Conservation (phyloP, 2,113 vertebrate species). For the Carlito syrichta region DNA sequence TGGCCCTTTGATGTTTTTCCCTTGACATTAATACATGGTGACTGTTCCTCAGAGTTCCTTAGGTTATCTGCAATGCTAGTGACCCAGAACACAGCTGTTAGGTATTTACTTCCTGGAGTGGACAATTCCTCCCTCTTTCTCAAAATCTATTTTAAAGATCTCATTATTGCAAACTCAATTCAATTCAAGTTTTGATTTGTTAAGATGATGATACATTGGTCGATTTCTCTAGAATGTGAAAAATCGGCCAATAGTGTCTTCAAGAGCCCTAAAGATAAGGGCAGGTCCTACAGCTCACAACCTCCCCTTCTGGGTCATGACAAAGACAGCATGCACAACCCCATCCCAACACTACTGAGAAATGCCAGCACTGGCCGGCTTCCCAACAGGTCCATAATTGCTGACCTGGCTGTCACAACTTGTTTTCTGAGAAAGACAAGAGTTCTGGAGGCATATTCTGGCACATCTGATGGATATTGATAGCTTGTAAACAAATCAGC, state of each 20-base stretch:
- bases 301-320: neutral
- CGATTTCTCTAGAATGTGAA: neutral
- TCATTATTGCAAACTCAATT: conserved; percentile 21
- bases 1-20: neutral
- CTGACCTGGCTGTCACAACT: conserved; percentile 43
- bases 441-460: conserved; percentile 30
- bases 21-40: neutral
- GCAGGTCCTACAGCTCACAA: neutral
- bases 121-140: neutral
- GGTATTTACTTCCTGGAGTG: neutral
- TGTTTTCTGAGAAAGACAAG: conserved; percentile 45
- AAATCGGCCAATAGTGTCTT: neutral
- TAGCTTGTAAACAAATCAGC: conserved; percentile 55
- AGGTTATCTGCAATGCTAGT: neutral
- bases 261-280: neutral
- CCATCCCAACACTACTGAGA: neutral
- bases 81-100: neutral
- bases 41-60: neutral
- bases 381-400: conserved; percentile 6
- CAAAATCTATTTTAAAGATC: conserved; percentile 32
- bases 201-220: neutral
- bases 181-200: neutral
- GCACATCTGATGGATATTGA: conserved; percentile 37
- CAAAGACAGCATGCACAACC: rapidly evolving
- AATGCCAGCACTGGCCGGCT: neutral